A percentile compares a stretch with the other conserved stretches of the same genome.
phyloP scores from a whole-genome alignment of 1,140 invertebrate genomes.

The Acromyrmex heyeri region DNA sequence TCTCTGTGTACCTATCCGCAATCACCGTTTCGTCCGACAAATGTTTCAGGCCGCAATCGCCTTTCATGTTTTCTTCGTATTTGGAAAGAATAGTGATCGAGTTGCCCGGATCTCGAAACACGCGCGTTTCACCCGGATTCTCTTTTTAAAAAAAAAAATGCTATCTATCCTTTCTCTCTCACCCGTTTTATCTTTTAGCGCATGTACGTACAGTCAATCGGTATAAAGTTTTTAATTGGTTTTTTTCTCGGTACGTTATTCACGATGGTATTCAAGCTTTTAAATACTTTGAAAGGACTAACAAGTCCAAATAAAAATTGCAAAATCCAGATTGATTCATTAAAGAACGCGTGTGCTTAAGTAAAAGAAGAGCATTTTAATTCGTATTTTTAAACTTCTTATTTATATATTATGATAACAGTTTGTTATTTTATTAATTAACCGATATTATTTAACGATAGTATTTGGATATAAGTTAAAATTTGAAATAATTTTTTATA shows the following conservation, averaged over 20 bases:
- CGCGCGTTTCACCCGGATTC: constrained; percentile 47
- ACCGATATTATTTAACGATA: neutral
- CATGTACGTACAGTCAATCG: constrained; percentile 35
- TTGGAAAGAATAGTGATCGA: constrained; percentile 33
- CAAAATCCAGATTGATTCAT: neutral
- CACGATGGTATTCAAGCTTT: neutral
- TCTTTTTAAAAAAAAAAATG: neutral
- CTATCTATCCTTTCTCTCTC: neutral
- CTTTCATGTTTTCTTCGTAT: neutral
- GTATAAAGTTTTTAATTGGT: neutral
- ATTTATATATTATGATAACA: neutral
- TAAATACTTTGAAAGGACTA: neutral
- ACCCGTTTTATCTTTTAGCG: constrained; percentile 10
- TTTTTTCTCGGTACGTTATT: neutral
- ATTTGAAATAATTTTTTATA: constrained; percentile 8
- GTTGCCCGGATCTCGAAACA: constrained; percentile 49
- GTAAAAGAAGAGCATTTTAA: neutral
- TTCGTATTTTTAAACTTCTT: neutral
- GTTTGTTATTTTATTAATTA: neutral
- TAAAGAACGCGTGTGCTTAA: neutral
- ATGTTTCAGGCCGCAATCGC: neutral
- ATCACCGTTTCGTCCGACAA: constrained; percentile 17
- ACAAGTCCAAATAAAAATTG: neutral
- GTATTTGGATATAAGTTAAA: neutral
- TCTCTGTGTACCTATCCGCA: constrained; percentile 69